Conservation (phyloP, 30 jellyfish, hydroid and myxozoan genomes). For the Chironex yamaguchii region DNA sequence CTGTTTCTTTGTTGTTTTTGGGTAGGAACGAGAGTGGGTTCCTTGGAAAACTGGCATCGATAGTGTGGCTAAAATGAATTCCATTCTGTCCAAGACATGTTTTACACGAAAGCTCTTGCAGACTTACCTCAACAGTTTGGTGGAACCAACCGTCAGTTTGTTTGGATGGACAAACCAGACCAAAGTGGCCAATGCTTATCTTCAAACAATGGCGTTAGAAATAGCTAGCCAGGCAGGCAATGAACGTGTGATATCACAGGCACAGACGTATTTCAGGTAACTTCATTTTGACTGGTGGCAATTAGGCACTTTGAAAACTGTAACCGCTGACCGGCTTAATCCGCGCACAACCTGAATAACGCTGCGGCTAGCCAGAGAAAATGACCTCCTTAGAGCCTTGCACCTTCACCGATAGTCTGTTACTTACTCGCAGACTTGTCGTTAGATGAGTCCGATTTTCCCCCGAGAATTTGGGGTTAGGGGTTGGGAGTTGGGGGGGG, state of each 20-base stretch:
- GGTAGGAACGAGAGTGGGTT: neutral
- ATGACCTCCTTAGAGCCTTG: too few species aligned
- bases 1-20: too few species aligned
- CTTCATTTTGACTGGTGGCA: too few species aligned
- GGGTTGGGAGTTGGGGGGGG: too few species aligned
- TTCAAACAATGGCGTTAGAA: neutral
- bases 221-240: neutral
- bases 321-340: too few species aligned
- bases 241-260: neutral
- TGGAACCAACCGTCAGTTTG: neutral
- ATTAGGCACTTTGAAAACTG: too few species aligned
- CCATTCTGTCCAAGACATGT: neutral
- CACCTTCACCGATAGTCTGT: too few species aligned
- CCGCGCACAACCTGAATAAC: too few species aligned
- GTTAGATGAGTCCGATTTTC: too few species aligned
- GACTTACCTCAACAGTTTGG: neutral
- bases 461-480: too few species aligned
- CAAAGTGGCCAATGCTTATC: neutral
- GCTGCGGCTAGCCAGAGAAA: too few species aligned
- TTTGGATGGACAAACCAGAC: neutral
- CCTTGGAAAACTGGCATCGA: neutral
- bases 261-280: neutral
- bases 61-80: neutral
- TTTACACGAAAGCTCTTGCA: neutral
- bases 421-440: too few species aligned